Base-by-base conservation (phyloP, 30 jellyfish, hydroid and myxozoan species). In the Cassiopea xamachana region DNA sequence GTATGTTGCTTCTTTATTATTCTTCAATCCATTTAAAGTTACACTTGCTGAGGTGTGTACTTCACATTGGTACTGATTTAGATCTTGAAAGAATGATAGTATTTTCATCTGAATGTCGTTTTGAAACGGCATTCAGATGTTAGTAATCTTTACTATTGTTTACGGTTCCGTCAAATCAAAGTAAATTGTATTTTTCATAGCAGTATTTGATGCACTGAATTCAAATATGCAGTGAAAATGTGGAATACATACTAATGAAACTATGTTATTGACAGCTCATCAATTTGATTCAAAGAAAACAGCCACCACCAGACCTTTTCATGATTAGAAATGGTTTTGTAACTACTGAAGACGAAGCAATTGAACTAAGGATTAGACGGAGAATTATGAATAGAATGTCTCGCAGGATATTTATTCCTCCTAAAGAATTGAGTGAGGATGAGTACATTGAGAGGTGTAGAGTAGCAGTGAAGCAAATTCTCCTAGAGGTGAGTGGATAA, bases 301-400 rank as follows among this genome's bases (percentile, higher is more conserved):
- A 87, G 73, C 98, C 99, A 46, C 99, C 99, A 2, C 99, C 99
- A 46, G 99, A 97, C 73, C 92, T 97, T 2, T 92, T 75, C 84
- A 94, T 92, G 89, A 83, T 97, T 14, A 75, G 90, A 62, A 80
- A 97, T 93, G 99, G 99, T 0, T 97, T 97, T 79, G 88, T 97
- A 2, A 89, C 93, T 46, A 86, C 94, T 1, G 96, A 94, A 51
- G 94, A 89, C 17, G 99, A 97, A 87, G 97, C 97, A 59, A 88
- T 76, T 6, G 92, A 87, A 49, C 45, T 83, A 62, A 77, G 92
- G 60, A 97, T 93, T 1, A 83, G 80, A 44, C 71, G 95, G 46
- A 69, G 88, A n/a, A 82, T 97, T 13, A 75, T 43, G 68, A 93
- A 97, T 80, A 75, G 98, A 67, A 87, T 88, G 94, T 79, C 97